These are phyloP conservation scores for Pinctada fucata DNA, from an alignment of 2,888 invertebrate species.

Conservation along the genomic window DNA sequence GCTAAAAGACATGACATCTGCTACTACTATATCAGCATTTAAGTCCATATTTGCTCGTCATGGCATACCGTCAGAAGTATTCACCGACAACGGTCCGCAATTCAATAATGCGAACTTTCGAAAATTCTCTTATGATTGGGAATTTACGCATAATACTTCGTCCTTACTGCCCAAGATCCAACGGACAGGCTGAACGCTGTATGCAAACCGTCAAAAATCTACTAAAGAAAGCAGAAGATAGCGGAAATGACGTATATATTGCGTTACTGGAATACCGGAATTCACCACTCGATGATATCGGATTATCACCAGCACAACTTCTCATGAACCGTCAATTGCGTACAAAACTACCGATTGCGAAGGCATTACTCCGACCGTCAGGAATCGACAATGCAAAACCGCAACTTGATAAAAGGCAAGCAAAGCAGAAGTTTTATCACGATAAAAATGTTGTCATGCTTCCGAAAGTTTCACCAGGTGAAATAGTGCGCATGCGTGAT, in stretches of 20 bases:
- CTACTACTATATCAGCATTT: conserved; percentile 23
- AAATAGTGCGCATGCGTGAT: conserved; percentile 26
- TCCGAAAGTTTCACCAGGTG: neutral
- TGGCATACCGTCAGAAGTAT: conserved; percentile 15
- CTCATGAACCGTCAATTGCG: conserved; percentile 29
- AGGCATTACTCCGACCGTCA: conserved; percentile 11
- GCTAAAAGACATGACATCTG: conserved; percentile 1
- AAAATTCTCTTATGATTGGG: conserved; percentile 29
- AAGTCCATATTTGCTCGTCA: conserved; percentile 30
- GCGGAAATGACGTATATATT: conserved; percentile 24
- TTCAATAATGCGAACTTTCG: conserved; percentile 13
- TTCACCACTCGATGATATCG: conserved; percentile 34
- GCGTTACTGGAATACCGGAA: conserved; percentile 37
- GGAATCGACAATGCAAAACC: neutral
- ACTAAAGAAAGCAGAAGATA: neutral
- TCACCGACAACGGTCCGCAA: conserved; percentile 20
- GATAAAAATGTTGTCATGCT: neutral
- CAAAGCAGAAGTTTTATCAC: conserved; percentile 14
- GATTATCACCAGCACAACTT: conserved; percentile 37
- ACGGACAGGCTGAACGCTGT: conserved; percentile 19
- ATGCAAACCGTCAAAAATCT: neutral
- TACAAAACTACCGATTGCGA: conserved; percentile 21
- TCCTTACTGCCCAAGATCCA: conserved; percentile 32
- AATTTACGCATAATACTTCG: conserved; percentile 26
- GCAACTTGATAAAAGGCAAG: neutral